A percentile compares a stretch with the other conserved stretches of the same genome.
These are phyloP conservation scores for Metaphire vulgaris DNA, from an alignment of 1,140 invertebrate species.

Conservation along the genomic window DNA sequence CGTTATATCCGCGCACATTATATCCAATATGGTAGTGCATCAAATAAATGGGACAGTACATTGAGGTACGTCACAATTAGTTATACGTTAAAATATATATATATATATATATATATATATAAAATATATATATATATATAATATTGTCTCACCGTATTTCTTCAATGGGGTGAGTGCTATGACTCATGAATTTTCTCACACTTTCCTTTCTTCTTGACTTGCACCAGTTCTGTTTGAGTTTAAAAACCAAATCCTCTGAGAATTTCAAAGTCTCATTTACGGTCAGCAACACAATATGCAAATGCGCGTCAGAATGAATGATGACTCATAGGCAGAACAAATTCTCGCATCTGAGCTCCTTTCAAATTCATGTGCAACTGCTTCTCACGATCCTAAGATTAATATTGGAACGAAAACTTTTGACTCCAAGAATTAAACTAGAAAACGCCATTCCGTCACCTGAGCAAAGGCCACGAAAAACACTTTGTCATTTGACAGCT, in stretches of 20 bases:
- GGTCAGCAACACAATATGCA: neutral
- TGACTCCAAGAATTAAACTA: neutral
- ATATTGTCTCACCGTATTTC: constrained; percentile 5
- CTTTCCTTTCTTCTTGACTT: constrained; percentile 10
- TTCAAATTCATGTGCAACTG: no score
- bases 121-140: neutral
- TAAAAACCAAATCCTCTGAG: neutral
- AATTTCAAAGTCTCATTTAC: neutral
- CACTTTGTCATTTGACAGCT: constrained; percentile 60
- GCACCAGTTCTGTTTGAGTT: constrained; percentile 10
- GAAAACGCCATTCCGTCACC: constrained; percentile 48
- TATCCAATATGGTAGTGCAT: no score
- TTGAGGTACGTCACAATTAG: neutral
- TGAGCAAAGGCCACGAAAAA: constrained; percentile 68
- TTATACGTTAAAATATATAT: neutral
- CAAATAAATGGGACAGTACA: neutral
- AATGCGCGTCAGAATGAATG: no score
- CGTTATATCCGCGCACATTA: neutral
- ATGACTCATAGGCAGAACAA: neutral
- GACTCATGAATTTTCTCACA: constrained; percentile 8
- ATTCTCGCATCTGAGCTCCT: no score
- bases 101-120: neutral
- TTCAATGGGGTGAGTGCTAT: constrained; percentile 11
- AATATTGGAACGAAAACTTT: neutral
- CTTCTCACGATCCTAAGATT: neutral